Evolutionary conservation across 2,113 vertebrate species (phyloP).

Genomic region (Myiopsitta monachus): DNA sequence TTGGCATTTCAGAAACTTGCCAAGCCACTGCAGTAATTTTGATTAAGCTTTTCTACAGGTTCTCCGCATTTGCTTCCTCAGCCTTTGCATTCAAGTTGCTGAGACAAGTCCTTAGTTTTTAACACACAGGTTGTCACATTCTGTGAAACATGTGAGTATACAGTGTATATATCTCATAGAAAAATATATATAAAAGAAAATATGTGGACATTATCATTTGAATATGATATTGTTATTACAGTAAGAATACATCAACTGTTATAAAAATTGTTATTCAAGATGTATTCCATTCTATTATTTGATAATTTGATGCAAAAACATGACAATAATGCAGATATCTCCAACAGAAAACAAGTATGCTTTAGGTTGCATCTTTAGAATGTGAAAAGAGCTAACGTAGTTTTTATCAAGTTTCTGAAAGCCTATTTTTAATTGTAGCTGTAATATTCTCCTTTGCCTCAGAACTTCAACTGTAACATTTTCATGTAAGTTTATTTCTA

Average conservation of each 20-base stretch:
- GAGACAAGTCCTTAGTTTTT: neutral
- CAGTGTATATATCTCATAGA: neutral
- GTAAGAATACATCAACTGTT: neutral
- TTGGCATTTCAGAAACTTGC: neutral
- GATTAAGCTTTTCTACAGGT: neutral
- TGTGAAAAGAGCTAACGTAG: neutral
- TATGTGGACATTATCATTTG: neutral
- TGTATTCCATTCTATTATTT: neutral
- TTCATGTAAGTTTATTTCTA: neutral
- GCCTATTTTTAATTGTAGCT: neutral
- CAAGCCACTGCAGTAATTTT: neutral
- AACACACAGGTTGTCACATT: neutral
- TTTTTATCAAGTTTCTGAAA: neutral
- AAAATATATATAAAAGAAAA: neutral
- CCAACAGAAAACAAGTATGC: neutral
- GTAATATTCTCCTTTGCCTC: neutral
- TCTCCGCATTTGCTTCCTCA: neutral
- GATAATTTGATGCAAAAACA: neutral
- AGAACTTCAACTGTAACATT: neutral
- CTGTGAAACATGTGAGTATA: neutral
- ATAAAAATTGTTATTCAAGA: neutral
- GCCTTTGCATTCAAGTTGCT: neutral
- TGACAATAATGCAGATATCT: neutral
- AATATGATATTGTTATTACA: neutral
- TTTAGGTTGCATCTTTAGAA: neutral